A percentile compares a stretch with the other conserved stretches of the same genome.
Conservation (phyloP, 2,113 vertebrate species). For the Acanthochromis polyacanthus region DNA sequence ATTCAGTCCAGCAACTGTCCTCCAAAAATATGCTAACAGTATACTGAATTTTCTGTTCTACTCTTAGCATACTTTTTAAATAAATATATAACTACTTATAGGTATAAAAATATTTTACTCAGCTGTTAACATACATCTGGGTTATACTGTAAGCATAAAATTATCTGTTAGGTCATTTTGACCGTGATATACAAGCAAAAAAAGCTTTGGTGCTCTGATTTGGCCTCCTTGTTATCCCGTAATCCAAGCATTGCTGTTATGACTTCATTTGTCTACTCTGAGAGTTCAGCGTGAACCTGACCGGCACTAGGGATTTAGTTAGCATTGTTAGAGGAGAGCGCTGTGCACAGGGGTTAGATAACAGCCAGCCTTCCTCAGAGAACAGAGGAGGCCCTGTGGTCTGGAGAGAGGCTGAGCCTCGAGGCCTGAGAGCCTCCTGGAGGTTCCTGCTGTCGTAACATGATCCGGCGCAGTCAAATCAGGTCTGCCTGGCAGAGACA, state of each 20-base stretch:
- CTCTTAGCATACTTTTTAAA: too few relatives aligned
- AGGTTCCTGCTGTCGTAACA: conserved; percentile 71
- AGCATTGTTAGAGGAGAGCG: conserved; percentile 60
- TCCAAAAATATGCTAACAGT: too few relatives aligned
- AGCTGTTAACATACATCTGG: background rate
- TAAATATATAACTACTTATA: too few relatives aligned
- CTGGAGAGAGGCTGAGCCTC: conserved; percentile 48
- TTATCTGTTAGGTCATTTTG: background rate
- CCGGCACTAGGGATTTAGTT: conserved; percentile 65
- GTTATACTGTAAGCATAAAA: background rate
- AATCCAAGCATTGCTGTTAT: conserved; percentile 37
- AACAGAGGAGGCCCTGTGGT: conserved; percentile 76
- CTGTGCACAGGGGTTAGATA: conserved; percentile 68
- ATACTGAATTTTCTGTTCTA: too few relatives aligned
- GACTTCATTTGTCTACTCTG: conserved; percentile 52
- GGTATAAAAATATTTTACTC: background rate
- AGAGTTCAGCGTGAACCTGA: conserved; percentile 66
- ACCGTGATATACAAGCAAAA: background rate
- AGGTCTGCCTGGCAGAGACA: conserved; percentile 65
- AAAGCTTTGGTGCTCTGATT: background rate
- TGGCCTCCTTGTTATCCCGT: conserved; percentile 20
- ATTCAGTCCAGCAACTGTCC: too few relatives aligned
- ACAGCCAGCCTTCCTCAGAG: conserved; percentile 69
- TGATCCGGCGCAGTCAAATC: conserved; percentile 52
- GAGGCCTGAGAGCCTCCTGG: conserved; percentile 48